Conservation (phyloP, 2,888 invertebrate genomes). For the Drosophila borborema region DNA sequence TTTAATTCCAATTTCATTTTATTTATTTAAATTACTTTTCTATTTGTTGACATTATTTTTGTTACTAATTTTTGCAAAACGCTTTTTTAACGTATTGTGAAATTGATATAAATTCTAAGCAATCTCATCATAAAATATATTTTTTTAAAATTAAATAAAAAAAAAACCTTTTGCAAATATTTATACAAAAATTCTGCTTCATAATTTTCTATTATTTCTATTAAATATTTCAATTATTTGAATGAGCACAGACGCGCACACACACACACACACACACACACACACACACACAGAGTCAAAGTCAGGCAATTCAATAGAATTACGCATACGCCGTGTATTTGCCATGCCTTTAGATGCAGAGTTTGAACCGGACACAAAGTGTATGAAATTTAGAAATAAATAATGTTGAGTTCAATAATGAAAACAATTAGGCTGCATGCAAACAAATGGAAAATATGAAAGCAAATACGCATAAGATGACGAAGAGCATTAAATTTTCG, state of each 20-base stretch:
- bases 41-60: too few species aligned
- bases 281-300: not conserved
- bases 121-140: not conserved
- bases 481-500: slow-evolving; percentile 21
- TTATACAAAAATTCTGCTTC: too few species aligned
- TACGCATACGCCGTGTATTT: not conserved
- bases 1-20: too few species aligned
- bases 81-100: too few species aligned
- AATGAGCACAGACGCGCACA: not conserved
- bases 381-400: not conserved
- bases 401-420: not conserved
- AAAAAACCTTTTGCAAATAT: not conserved
- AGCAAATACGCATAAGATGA: not conserved
- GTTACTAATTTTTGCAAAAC: too few species aligned
- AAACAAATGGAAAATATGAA: not conserved
- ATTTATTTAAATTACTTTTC: too few species aligned
- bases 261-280: not conserved
- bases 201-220: too few species aligned
- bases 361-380: not conserved
- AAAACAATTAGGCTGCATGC: slow-evolving; percentile 2
- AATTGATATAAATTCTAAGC: not conserved
- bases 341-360: not conserved
- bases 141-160: not conserved
- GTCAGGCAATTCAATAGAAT: not conserved
- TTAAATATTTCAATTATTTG: not conserved